These are phyloP conservation scores for Amorpha juglandis DNA, from an alignment of 2,888 invertebrate genomes.

Conservation along the genomic window DNA sequence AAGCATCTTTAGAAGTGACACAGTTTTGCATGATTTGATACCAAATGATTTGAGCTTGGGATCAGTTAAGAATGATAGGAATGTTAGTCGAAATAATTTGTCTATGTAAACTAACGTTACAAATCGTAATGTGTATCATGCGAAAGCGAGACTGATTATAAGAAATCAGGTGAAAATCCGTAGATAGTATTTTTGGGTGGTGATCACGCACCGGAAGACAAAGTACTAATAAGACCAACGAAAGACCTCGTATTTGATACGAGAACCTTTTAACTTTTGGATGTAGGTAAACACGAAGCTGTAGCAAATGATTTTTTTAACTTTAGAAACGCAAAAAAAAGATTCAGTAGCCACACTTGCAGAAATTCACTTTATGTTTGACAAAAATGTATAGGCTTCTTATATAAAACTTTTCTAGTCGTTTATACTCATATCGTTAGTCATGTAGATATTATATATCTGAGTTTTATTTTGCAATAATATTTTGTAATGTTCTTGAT, in stretches of 20 bases:
- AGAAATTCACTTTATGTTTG: not conserved
- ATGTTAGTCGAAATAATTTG: slow-evolving; percentile 59
- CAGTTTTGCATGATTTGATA: slow-evolving; percentile 74
- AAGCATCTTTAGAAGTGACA: slow-evolving; percentile 74
- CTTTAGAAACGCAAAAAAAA: not conserved
- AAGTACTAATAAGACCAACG: not conserved
- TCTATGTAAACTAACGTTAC: slow-evolving; percentile 50
- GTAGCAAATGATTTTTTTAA: not conserved
- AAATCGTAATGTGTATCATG: not conserved
- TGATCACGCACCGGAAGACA: not conserved
- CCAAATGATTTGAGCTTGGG: slow-evolving; percentile 79
- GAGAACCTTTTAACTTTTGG: not conserved
- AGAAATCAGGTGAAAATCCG: not conserved
- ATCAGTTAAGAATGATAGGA: slow-evolving; percentile 62
- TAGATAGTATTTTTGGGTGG: slow-evolving; percentile 8
- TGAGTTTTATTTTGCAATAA: slow-evolving; percentile 31
- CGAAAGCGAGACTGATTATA: slow-evolving; percentile 8
- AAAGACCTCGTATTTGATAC: not conserved
- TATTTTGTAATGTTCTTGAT: slow-evolving; percentile 25
- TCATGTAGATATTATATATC: slow-evolving; percentile 34
- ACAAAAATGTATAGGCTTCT: not conserved
- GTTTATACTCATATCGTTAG: slow-evolving; percentile 24
- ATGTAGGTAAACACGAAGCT: not conserved
- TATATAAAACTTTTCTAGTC: slow-evolving; percentile 10
- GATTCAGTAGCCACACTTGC: not conserved